Evolutionary conservation across 1,140 invertebrate species (phyloP), one percentile per base, ranked within the genome.

Genomic region (Tribolium madens): DNA sequence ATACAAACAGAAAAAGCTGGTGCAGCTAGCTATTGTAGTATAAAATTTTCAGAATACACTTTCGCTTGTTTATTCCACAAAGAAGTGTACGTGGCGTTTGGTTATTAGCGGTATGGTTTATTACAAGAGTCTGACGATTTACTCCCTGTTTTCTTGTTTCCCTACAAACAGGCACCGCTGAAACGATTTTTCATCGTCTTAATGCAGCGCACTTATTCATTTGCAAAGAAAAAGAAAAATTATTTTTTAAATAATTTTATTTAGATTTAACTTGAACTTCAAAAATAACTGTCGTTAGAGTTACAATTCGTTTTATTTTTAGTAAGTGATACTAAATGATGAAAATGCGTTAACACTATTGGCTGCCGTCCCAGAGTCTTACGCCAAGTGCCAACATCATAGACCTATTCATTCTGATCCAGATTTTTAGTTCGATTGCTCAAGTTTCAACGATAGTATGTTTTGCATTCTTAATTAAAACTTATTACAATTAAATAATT

Each of bases 11-110:
- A 21, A 42, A 7, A 42, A 42, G 36, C 36, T 42, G 36, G 14
- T 57, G 52, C 52, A 57, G 17, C n/a, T 57, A 57, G 4, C 17
- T 18, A 26, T 26, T 26, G 21, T 4, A 18, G 52, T 15, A 18
- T 57, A 17, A 57, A 57, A 18, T 57, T 57, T 57, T 57, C 52
- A 21, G 15, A 57, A 57, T 21, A 57, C 52, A 57, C 52, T 57
- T 57, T 57, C 52, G 52, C 52, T n/a, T 57, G 52, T 57, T 57
- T 57, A 57, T 18, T 57, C 52, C 15, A 18, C 52, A 57, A 57
- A 57, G 52, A 57, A 57, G 17, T 57, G 52, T 17, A 57, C 10
- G 52, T n/a, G 15, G 52, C 52, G 52, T 57, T 57, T 57, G 15
- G 52, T 57, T 57, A 21, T 57, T 57, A 21, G 14, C 52, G 52